These are phyloP conservation scores for Zygothrica quintamaculata DNA, from an alignment of 2,888 invertebrate species.

Conservation along the genomic window DNA sequence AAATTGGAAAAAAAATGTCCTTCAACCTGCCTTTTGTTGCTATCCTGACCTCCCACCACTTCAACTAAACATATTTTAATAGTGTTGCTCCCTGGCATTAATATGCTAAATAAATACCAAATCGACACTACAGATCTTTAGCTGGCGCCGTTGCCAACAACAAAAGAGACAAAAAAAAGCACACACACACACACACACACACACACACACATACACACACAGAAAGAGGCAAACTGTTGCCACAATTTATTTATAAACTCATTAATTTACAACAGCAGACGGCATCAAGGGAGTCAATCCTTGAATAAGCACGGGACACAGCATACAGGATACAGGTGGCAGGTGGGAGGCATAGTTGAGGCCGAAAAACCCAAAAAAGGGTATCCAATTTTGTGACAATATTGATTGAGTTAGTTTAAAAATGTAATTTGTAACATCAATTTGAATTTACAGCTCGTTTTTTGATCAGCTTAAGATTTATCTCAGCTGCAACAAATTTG, in stretches of 20 bases:
- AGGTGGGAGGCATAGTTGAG: constrained; percentile 21
- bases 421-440: constrained; percentile 18
- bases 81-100: constrained; percentile 36
- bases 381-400: constrained; percentile 23
- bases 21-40: not conserved
- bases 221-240: constrained; percentile 39
- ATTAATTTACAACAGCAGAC: constrained; percentile 43
- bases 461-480: too few relatives aligned
- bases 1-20: constrained; percentile 29
- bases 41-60: constrained; percentile 22
- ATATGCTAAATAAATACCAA: constrained; percentile 53
- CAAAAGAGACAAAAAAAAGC: constrained; percentile 13
- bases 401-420: constrained; percentile 6
- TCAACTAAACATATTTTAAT: constrained; percentile 56
- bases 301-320: not conserved
- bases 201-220: too few relatives aligned
- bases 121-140: constrained; percentile 45
- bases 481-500: too few relatives aligned
- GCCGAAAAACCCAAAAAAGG: constrained; percentile 16
- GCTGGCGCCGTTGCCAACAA: not conserved
- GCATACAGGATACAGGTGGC: constrained; percentile 19
- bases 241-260: constrained; percentile 53
- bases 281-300: constrained; percentile 2
- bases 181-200: too few relatives aligned
- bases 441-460: not conserved